Base-by-base conservation (phyloP, 2,113 vertebrate species). In the Charina bottae region DNA sequence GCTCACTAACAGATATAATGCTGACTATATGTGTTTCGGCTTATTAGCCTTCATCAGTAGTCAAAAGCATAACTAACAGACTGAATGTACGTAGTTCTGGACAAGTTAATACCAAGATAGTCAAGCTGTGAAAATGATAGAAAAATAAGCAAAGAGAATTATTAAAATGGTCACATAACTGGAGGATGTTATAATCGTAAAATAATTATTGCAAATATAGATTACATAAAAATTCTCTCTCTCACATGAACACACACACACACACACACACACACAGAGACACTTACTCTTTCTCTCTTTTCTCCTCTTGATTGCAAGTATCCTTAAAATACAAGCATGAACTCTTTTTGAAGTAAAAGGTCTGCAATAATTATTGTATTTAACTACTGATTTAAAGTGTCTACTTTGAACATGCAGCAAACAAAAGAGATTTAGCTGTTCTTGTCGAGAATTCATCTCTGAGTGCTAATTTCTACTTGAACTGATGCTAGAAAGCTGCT, bases 321-420 rank as follows among this genome's bases (percentile, higher is more conserved):
- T 55, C 84, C 86, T 90, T 92, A 87, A 42, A 89, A 37, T 78
- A 94, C 94, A 92, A 93, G 19, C 42, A 33, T 78, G 10, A 49
- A 49, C n/a, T 93, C 86, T 92, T 95, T 93, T 46, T 90, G 93
- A 95, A 94, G n/a, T 19, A 87, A 94, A 95, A 94, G 83, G 64
- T 93, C 91, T 93, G 85, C 42, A 58, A 88, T 94, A 94, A 95
- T 93, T 0, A 86, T 87, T 96, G 72, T 87, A 42, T 94, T 96
- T 96, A 92, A 62, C 87, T 95, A 95, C 23, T 58, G 83, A 93
- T 90, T 37, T 89, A 90, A 94, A 88, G 24, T 93, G 91, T 92
- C 88, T 92, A 91, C 93, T 91, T 90, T 42, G 56, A n/a, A 85
- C 56, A 87, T 37, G 46, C 46, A 93, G 88, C 92, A 95, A 94